Evolutionary conservation across 2,113 vertebrate species (phyloP).

Genomic region (Osmerus eperlanus): DNA sequence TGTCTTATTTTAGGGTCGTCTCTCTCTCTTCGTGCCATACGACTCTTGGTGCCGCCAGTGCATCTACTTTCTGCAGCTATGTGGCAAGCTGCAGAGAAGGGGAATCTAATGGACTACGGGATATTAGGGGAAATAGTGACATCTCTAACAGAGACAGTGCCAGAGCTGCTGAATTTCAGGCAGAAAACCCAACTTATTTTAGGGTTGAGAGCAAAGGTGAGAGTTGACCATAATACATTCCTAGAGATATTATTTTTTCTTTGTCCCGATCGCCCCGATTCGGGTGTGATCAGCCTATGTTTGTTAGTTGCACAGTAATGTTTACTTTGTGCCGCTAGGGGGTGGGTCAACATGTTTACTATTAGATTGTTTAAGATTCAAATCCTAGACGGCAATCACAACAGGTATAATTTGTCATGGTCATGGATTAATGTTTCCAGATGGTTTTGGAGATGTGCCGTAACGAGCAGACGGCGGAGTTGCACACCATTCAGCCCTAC

Average conservation of each 20-base stretch:
- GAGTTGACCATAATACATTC: background rate
- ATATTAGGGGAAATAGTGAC: slow-evolving; percentile 73
- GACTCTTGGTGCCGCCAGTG: slow-evolving; percentile 61
- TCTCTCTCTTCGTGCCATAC: slow-evolving; percentile 46
- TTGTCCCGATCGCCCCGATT: background rate
- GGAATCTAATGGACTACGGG: slow-evolving; percentile 66
- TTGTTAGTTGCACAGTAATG: too few species aligned
- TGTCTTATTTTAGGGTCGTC: background rate
- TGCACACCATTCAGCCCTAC: slow-evolving; percentile 48
- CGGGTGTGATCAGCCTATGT: background rate
- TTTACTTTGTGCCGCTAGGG: too few species aligned
- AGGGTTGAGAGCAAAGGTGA: slow-evolving; percentile 78
- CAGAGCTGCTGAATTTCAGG: slow-evolving; percentile 72
- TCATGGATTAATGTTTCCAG: slow-evolving; percentile 32
- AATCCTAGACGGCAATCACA: too few species aligned
- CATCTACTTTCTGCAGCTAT: slow-evolving; percentile 71
- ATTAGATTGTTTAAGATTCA: too few species aligned
- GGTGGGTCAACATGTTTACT: too few species aligned
- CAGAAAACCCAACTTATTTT: slow-evolving; percentile 76
- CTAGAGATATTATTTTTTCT: background rate
- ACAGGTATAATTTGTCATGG: too few species aligned
- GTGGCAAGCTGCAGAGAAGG: slow-evolving; percentile 70
- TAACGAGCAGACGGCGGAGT: slow-evolving; percentile 39
- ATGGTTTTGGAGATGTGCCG: slow-evolving; percentile 68
- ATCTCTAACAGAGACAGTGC: slow-evolving; percentile 63